Percentiles rank a stretch among this genome's conserved stretches.
These are phyloP conservation scores for Oncorhynchus kisutch DNA, from an alignment of 2,113 vertebrate genomes.

Conservation along the genomic window DNA sequence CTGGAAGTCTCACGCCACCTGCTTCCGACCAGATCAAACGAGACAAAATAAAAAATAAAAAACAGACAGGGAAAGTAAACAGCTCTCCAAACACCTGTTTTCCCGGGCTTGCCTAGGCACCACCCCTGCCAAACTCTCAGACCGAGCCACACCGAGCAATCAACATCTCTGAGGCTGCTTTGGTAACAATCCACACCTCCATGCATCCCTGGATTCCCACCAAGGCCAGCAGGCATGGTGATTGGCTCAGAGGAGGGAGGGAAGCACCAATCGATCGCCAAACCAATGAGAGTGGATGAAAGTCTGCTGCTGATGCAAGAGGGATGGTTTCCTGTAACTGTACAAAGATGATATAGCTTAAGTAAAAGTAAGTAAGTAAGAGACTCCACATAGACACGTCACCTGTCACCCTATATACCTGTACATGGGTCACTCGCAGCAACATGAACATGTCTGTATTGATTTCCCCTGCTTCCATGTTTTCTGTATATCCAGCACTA, in stretches of 20 bases:
- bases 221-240: background rate
- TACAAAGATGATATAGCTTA: slow-evolving; percentile 11
- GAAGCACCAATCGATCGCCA: too few species aligned
- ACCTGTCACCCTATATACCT: background rate
- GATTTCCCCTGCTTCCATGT: slow-evolving; percentile 2
- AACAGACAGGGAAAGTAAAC: background rate
- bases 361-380: too few species aligned
- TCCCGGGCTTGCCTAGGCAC: too few species aligned
- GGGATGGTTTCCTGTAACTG: background rate
- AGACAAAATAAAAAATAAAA: background rate
- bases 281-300: background rate
- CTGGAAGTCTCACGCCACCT: background rate
- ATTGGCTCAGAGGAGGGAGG: slow-evolving; percentile 1
- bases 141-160: slow-evolving; percentile 10
- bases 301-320: background rate
- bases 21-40: background rate
- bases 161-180: slow-evolving; percentile 8
- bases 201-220: background rate
- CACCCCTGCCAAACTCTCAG: background rate
- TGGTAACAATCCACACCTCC: slow-evolving; percentile 5
- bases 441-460: background rate
- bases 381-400: background rate
- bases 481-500: background rate
- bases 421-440: background rate
- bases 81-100: background rate